Evolutionary conservation across 2,888 invertebrate genomes (phyloP), one percentile per base, ranked within the genome.

Genomic region (Xylota sylvarum): DNA sequence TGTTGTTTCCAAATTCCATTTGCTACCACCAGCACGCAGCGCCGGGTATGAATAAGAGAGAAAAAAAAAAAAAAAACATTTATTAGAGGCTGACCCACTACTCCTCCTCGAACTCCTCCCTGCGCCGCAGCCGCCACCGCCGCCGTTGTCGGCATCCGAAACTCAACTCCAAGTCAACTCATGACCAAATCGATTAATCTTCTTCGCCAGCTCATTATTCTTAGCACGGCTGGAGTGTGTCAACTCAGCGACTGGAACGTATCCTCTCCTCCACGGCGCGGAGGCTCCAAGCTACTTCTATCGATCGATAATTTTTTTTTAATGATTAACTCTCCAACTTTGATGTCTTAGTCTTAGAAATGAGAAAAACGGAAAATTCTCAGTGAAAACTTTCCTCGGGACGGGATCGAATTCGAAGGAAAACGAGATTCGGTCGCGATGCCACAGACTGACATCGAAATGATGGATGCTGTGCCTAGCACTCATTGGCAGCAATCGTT

Each of bases 151-250:
- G 65, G 60, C 62, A 70, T 64, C 74, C 81, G 65, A 82, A 78
- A 77, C 76, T 81, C 76, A 85, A 76, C 70, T 81, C 85, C 60
- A 76, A 86, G 77, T 82, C 86, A 86, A 77, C 78, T 86, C 78
- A 82, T 78, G 86, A 86, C 82, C 82, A 77, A 86, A 82, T 73
- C 86, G 82, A 86, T 86, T 86, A 86, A 86, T 86, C 86, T 86
- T 86, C 82, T 64, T 86, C 82, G 77, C 64, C 77, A 82, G 86
- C 77, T 86, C 86, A 86, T 86, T 86, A 86, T 86, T 86, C 86
- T 86, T 82, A 52, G 77, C 86, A 73, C 67, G 78, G 77, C 72
- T 86, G 86, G 81, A 86, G 86, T 86, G 82, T 86, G 86, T 86
- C 86, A 86, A 86, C 86, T 81, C 86, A 78, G 69, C 82, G 82